Evolutionary conservation across 1,140 invertebrate species (phyloP).

Genomic region (Papilio helenus): DNA sequence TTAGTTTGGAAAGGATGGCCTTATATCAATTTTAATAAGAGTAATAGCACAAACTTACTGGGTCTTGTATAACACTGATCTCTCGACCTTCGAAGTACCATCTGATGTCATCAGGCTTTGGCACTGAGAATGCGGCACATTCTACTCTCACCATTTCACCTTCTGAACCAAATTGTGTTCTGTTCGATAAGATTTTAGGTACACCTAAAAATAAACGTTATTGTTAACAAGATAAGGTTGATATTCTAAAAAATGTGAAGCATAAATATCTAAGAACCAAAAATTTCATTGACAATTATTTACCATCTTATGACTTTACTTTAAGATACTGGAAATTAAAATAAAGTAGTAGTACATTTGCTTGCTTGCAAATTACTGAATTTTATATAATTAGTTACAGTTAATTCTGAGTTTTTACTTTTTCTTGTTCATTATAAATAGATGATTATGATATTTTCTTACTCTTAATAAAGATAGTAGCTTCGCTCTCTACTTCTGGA

Average conservation of each 20-base stretch:
- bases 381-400: too few relatives aligned
- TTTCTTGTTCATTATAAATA: background rate
- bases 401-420: background rate
- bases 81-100: conserved; percentile 93
- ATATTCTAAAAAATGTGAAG: background rate
- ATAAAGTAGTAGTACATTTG: too few relatives aligned
- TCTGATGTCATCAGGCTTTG: conserved; percentile 92
- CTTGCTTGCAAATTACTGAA: too few relatives aligned
- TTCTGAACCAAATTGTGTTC: conserved; percentile 91
- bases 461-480: conserved; percentile 92
- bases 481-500: conserved; percentile 92
- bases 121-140: conserved; percentile 93
- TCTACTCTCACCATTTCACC: conserved; percentile 92
- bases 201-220: conserved; percentile 82
- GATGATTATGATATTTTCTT: conserved; percentile 41
- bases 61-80: conserved; percentile 86
- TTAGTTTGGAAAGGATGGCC: background rate
- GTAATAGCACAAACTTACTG: conserved; percentile 57
- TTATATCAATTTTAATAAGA: background rate
- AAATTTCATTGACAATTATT: background rate
- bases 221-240: conserved; percentile 18
- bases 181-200: conserved; percentile 92
- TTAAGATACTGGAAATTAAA: too few relatives aligned
- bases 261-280: too few relatives aligned
- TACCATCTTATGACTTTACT: too few relatives aligned